Evolutionary conservation across 2,888 invertebrate genomes (phyloP), one percentile per base, ranked within the genome.

Genomic region (Blastobasis lacticolella): DNA sequence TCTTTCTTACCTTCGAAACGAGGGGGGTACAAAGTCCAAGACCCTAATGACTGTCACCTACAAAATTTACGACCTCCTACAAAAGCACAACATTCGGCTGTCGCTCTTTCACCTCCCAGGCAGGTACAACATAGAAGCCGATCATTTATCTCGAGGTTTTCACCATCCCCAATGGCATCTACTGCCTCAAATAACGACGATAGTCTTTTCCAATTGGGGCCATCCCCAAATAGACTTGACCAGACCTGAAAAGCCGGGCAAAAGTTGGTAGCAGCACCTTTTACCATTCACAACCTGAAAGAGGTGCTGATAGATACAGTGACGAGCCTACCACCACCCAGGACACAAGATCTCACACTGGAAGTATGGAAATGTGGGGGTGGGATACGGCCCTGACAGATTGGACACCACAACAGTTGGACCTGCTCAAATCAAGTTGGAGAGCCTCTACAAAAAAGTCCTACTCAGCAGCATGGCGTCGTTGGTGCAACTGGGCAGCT

Each of bases 71-170:
- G 10, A 52, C 5, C 8, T 55, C 7, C 45, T 58, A 9, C 56
- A 61, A 46, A 38, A 46, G 6, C 41, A 55, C 38, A 38, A 59
- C 7, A 55, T 62, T 37, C 54, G 49, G 3, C 47, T 70, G 7
- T n/a, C 9, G 5, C 38, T 48, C 4, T 51, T 61, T 46, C 59
- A 60, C 37, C 54, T 67, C 5, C 65, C 67, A 23, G 66, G 64
- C 5, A 50, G 54, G n/a, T 65, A 61, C 67, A 69, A 71, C 51
- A 59, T 62, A 4, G 63, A 64, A 37, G 66, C 68, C 5, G 66
- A 67, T 38, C 40, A 36, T 10, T 37, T 49, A 38, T 49, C 49
- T 1, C 44, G 49, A 2, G 2, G 10, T 0, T 4, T 9, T 4
- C 6, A 4, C 9, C 41, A 4, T 6, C 46, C 50, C 5, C 45